Conservation (phyloP, 2,797 vertebrate species). For the Dendrocincla fuliginosa region DNA sequence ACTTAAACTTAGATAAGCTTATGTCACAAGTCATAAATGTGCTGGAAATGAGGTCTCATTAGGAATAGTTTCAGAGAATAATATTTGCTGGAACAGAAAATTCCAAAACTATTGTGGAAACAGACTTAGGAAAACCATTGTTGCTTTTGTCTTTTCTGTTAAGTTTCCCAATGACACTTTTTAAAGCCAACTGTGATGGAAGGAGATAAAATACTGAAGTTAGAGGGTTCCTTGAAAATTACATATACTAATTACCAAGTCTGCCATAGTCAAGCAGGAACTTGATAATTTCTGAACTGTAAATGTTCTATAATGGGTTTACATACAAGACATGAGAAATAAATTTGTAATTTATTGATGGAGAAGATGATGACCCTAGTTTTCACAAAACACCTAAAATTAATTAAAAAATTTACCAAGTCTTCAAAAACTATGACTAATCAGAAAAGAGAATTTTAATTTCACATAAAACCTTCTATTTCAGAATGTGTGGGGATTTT, state of each 20-base stretch:
- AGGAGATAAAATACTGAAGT: not conserved
- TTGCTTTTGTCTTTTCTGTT: not conserved
- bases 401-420: not conserved
- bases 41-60: not conserved
- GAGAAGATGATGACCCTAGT: not conserved
- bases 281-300: not conserved
- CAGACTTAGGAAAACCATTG: not conserved
- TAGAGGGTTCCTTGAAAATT: not conserved
- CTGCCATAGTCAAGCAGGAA: not conserved
- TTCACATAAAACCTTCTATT: not conserved
- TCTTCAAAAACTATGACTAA: not conserved
- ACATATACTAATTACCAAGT: not conserved
- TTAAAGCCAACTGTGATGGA: not conserved
- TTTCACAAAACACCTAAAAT: not conserved
- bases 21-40: not conserved
- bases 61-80: not conserved
- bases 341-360: not conserved
- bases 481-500: not conserved
- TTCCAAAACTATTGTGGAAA: not conserved
- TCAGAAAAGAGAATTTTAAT: not conserved
- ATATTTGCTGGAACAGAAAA: not conserved
- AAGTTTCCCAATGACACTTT: not conserved
- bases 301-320: not conserved
- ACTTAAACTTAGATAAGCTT: not conserved
- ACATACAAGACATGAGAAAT: not conserved